Percentiles rank a stretch among this genome's conserved stretches.
Evolutionary conservation across 1,140 invertebrate genomes (phyloP).

Genomic region (Frieseomelitta varia): DNA sequence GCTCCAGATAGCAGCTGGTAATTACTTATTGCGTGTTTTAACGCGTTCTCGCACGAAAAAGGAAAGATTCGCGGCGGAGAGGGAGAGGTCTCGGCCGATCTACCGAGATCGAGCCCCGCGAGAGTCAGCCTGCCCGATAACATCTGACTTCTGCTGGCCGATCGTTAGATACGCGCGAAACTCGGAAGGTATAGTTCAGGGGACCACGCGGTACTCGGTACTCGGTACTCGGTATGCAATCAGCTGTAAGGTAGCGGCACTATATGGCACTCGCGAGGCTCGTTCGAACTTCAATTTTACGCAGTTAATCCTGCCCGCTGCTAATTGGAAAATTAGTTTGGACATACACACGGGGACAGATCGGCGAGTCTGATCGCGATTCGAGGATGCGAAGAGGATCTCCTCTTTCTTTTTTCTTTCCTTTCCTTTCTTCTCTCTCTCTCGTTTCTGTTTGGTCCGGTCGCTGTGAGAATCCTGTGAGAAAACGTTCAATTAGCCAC

Average conservation of each 20-base stretch:
- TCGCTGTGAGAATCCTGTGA: constrained; percentile 68
- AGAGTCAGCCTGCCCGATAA: constrained; percentile 7
- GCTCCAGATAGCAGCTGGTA: not conserved
- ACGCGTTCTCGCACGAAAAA: not conserved
- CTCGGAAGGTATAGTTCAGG: not conserved
- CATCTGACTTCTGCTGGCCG: not conserved
- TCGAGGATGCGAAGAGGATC: not conserved
- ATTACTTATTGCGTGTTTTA: constrained; percentile 13
- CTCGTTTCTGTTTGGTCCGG: constrained; percentile 41
- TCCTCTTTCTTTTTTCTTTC: constrained; percentile 32
- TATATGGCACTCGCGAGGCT: constrained; percentile 4
- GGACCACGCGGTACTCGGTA: not conserved
- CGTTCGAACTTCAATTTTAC: constrained; percentile 57
- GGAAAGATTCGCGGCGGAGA: not conserved
- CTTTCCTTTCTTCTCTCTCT: constrained; percentile 31
- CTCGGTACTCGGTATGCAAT: not conserved
- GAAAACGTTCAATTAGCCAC: constrained; percentile 78
- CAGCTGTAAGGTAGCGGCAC: constrained; percentile 10
- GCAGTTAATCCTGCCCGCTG: constrained; percentile 12
- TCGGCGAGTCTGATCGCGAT: constrained; percentile 35
- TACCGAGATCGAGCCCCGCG: not conserved
- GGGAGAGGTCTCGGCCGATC: too few species aligned
- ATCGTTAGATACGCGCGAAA: constrained; percentile 20
- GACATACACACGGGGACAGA: not conserved
- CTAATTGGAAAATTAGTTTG: constrained; percentile 66